Evolutionary conservation across 2,113 vertebrate genomes (phyloP).

Genomic region (Epinephelus fuscoguttatus): DNA sequence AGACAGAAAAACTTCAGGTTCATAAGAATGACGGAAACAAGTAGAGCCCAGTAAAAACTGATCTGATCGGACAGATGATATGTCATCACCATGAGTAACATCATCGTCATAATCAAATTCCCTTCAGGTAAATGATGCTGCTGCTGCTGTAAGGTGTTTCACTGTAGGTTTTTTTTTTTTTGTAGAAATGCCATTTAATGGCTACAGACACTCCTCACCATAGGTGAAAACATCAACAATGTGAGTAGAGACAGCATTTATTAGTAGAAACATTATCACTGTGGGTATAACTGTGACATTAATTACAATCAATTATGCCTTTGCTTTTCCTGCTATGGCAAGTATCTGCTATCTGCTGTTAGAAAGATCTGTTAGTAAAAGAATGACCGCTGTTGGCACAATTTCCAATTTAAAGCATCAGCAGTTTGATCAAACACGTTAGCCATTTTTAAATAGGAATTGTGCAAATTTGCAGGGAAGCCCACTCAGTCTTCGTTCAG

Average conservation of each 20-base stretch:
- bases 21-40: conserved; percentile 4
- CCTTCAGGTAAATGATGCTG: conserved; percentile 1
- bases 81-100: background rate
- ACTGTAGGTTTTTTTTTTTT: too few relatives aligned
- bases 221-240: background rate
- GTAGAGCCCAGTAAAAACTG: background rate
- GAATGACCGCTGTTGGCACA: background rate
- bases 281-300: background rate
- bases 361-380: background rate
- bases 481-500: too few relatives aligned
- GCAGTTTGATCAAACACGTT: background rate
- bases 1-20: conserved; percentile 49
- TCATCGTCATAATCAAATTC: conserved; percentile 9
- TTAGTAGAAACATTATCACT: background rate
- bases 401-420: background rate
- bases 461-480: too few relatives aligned
- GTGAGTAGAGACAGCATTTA: background rate
- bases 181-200: conserved; percentile 1
- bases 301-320: background rate
- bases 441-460: too few relatives aligned
- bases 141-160: background rate
- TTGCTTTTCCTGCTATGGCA: background rate
- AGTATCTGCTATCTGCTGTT: background rate
- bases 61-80: conserved; percentile 10
- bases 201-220: background rate